Percentiles rank a stretch among this genome's conserved stretches.
These are phyloP conservation scores for Lithophane semibrunnea DNA, from an alignment of 2,888 invertebrate genomes.

Conservation along the genomic window DNA sequence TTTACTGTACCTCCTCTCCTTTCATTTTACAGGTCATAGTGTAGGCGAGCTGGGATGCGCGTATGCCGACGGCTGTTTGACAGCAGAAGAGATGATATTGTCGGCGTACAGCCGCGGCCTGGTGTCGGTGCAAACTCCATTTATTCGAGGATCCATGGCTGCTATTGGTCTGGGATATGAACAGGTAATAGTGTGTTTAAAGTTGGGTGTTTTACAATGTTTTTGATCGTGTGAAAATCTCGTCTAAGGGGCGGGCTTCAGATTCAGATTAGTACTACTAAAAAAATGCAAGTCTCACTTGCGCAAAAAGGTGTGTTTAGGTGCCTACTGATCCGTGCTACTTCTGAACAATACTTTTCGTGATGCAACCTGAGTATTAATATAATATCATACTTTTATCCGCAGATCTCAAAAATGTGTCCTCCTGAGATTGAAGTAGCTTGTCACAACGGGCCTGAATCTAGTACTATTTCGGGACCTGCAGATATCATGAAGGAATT, in stretches of 20 bases:
- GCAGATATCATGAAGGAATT: too few species aligned
- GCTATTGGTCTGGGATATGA: constrained; percentile 93
- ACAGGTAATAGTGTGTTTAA: constrained; percentile 75
- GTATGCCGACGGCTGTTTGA: constrained; percentile 97
- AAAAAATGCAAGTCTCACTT: neutral
- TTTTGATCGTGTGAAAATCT: neutral
- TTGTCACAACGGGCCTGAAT: too few species aligned
- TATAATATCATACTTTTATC: neutral
- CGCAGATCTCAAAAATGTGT: constrained; percentile 68
- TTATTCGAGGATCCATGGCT: constrained; percentile 96
- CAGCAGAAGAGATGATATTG: constrained; percentile 95
- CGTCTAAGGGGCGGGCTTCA: neutral
- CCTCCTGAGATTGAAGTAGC: too few species aligned
- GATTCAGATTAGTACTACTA: neutral
- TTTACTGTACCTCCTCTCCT: too few species aligned
- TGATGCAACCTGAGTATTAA: neutral
- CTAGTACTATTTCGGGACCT: too few species aligned
- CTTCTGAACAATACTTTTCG: neutral
- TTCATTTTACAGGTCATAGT: constrained; percentile 93
- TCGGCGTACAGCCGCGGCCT: constrained; percentile 95
- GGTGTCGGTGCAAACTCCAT: constrained; percentile 92
- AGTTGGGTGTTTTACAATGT: neutral
- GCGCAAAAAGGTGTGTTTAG: neutral
- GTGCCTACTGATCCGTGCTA: neutral
- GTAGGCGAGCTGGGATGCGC: constrained; percentile 98